phyloP scores from a whole-genome alignment of 2,888 invertebrate genomes.

The Lutraria lutraria region DNA sequence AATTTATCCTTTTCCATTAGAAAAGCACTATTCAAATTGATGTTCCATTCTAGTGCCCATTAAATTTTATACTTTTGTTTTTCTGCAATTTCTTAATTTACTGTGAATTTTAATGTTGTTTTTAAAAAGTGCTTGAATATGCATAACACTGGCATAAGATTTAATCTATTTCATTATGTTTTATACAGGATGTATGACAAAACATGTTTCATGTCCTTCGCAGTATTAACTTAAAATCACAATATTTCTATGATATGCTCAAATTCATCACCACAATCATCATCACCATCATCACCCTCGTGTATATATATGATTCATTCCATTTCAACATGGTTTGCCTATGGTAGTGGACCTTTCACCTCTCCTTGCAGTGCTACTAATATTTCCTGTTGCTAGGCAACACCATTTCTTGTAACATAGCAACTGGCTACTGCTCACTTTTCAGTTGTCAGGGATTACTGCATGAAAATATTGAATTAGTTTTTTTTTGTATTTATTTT shows the following conservation, averaged over 20 bases:
- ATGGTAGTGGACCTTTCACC: conserved; percentile 38
- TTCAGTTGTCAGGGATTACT: conserved; percentile 63
- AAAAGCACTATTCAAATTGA: too few species aligned
- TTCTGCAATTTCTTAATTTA: not conserved
- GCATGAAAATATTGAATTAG: conserved; percentile 49
- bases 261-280: not conserved
- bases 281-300: not conserved
- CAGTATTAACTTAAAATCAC: not conserved
- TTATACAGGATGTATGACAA: not conserved
- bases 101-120: not conserved
- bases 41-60: not conserved
- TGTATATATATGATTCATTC: not conserved
- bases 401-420: not conserved
- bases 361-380: conserved; percentile 64
- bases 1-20: too few species aligned
- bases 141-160: not conserved
- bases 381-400: conserved; percentile 34
- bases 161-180: not conserved
- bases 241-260: not conserved
- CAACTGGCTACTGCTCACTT: not conserved
- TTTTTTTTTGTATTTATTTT: not conserved
- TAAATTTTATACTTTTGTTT: not conserved
- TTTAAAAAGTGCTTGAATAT: not conserved
- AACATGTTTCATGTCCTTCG: not conserved
- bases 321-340: conserved; percentile 32